Conservation (phyloP, 2,888 invertebrate genomes). For the Phyllotreta striolata region DNA sequence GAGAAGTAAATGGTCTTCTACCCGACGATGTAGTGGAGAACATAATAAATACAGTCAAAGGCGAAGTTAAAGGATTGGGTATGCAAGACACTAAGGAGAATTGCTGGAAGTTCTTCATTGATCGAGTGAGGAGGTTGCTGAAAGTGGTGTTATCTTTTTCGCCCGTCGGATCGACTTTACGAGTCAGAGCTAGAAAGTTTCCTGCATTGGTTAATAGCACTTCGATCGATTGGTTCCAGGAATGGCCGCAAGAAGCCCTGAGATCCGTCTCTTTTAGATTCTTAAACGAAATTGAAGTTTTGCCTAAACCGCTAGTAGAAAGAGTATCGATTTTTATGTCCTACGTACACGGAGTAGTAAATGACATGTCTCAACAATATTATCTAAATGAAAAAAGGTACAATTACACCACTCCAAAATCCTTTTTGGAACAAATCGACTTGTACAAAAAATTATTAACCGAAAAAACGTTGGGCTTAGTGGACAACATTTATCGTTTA, state of each 20-base stretch:
- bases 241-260: conserved; percentile 93
- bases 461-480: conserved; percentile 73
- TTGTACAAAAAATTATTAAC: conserved; percentile 77
- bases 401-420: conserved; percentile 97
- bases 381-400: conserved; percentile 86
- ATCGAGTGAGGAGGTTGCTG: conserved; percentile 80
- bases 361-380: conserved; percentile 82
- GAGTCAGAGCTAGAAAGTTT: conserved; percentile 89
- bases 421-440: conserved; percentile 91
- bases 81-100: conserved; percentile 88
- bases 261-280: conserved; percentile 88
- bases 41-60: conserved; percentile 77
- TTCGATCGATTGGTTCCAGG: conserved; percentile 95
- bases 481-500: conserved; percentile 78
- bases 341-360: conserved; percentile 86
- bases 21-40: conserved; percentile 92
- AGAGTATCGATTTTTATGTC: conserved; percentile 89
- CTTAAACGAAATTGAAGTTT: conserved; percentile 76
- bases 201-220: conserved; percentile 94
- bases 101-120: conserved; percentile 95
- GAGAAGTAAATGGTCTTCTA: conserved; percentile 90
- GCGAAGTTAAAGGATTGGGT: conserved; percentile 83
- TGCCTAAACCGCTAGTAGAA: conserved; percentile 70
- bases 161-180: conserved; percentile 88
- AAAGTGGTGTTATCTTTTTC: conserved; percentile 91